These are phyloP conservation scores for Tachysurus fulvidraco DNA, from an alignment of 2,113 vertebrate species.

Conservation along the genomic window DNA sequence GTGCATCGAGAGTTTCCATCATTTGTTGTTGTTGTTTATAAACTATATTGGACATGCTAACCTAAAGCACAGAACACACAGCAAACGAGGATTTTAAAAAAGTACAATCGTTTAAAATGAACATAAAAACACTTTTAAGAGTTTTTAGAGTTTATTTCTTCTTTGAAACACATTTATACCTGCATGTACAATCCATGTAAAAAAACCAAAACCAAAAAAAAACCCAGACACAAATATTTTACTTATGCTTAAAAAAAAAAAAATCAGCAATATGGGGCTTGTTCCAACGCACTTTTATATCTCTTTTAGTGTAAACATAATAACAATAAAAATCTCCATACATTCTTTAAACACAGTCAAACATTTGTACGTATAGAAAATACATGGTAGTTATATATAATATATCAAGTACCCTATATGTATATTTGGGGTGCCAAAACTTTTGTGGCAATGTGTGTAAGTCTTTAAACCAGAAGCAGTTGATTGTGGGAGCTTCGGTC, in stretches of 20 bases:
- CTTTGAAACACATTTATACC: background rate
- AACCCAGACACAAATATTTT: background rate
- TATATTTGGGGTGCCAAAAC: background rate
- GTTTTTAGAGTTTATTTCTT: constrained; percentile 7
- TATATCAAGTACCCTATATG: background rate
- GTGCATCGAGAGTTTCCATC: background rate
- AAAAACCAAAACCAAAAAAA: constrained; percentile 7
- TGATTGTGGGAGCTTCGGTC: background rate
- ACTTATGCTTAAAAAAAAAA: background rate
- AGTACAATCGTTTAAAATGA: background rate
- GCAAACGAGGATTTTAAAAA: background rate
- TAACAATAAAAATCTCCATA: background rate
- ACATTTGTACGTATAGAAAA: background rate
- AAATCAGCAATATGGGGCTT: background rate
- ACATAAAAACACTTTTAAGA: background rate
- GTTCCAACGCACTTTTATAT: background rate
- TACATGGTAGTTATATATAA: background rate
- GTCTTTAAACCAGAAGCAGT: background rate
- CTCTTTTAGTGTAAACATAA: constrained; percentile 11
- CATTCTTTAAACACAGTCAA: background rate
- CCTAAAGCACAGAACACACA: background rate
- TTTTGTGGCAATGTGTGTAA: background rate
- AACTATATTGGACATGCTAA: background rate
- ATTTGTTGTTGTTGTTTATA: background rate
- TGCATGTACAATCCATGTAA: background rate